Evolutionary conservation across 2,888 invertebrate species (phyloP).

Genomic region (Dichetophora obliterata): DNA sequence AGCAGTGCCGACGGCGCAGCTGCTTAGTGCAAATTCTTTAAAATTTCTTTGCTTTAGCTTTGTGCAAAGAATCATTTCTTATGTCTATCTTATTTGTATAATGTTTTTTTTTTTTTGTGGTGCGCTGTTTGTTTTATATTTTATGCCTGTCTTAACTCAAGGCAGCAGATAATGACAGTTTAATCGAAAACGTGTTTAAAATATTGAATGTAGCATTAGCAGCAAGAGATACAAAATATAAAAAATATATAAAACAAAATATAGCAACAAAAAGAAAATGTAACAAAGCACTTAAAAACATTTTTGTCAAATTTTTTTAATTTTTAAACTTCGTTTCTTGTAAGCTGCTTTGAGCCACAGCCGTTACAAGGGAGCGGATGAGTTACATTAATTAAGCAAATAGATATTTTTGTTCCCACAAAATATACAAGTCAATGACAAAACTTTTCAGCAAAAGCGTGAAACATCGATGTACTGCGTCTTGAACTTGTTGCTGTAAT

Average conservation of each 20-base stretch:
- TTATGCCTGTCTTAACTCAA: neutral
- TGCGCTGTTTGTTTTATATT: neutral
- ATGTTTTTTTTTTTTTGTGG: neutral
- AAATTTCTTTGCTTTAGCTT: too few relatives aligned
- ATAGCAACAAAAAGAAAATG: neutral
- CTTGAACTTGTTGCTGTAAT: too few relatives aligned
- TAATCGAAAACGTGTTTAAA: constrained; percentile 67
- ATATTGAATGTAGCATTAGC: constrained; percentile 40
- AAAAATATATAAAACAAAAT: neutral
- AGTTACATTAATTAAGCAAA: neutral
- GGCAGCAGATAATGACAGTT: constrained; percentile 50
- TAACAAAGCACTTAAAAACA: neutral
- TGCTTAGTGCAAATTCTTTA: too few relatives aligned
- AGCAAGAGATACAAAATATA: neutral
- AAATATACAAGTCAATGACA: too few relatives aligned
- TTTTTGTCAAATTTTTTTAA: neutral
- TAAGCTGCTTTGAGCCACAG: neutral
- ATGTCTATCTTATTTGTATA: too few relatives aligned
- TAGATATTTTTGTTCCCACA: too few relatives aligned
- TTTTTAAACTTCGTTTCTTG: too few relatives aligned
- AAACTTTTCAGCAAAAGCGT: too few relatives aligned
- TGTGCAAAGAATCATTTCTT: too few relatives aligned
- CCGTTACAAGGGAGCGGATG: neutral
- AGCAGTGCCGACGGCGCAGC: too few relatives aligned
- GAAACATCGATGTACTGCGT: too few relatives aligned